Evolutionary conservation across 2,888 invertebrate genomes (phyloP).

Genomic region (Cantharis rufa): DNA sequence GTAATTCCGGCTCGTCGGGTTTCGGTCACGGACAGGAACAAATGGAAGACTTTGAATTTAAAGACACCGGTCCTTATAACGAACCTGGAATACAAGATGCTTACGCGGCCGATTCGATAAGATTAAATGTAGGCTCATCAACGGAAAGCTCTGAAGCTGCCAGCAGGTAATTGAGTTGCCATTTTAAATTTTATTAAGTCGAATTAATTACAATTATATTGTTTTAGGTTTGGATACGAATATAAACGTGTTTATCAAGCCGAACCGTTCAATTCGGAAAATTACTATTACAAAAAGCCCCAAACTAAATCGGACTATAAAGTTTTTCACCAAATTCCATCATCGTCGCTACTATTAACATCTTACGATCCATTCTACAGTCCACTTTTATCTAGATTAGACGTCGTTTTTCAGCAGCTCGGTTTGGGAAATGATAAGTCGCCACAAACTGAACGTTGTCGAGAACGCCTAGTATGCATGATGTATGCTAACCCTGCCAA

Average conservation of each 20-base stretch:
- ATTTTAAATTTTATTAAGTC: not conserved
- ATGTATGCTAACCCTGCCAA: constrained; percentile 89
- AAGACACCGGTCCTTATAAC: constrained; percentile 63
- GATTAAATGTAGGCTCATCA: constrained; percentile 34
- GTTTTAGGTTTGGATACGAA: constrained; percentile 25
- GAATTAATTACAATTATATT: not conserved
- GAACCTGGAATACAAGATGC: constrained; percentile 52
- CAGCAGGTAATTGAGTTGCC: constrained; percentile 45
- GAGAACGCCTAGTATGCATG: constrained; percentile 82
- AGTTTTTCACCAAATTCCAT: constrained; percentile 85
- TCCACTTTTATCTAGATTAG: constrained; percentile 80
- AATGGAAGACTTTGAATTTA: constrained; percentile 75
- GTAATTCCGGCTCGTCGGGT: constrained; percentile 57
- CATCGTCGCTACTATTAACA: constrained; percentile 78
- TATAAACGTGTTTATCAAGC: constrained; percentile 60
- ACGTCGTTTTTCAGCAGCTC: constrained; percentile 78
- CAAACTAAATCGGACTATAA: constrained; percentile 69
- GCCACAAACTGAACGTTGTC: constrained; percentile 68
- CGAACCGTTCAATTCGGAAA: constrained; percentile 60
- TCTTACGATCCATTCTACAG: constrained; percentile 92
- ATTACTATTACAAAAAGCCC: constrained; percentile 67
- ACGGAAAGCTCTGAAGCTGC: constrained; percentile 41
- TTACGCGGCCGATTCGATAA: constrained; percentile 45
- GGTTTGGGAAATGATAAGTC: constrained; percentile 63
- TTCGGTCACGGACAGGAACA: constrained; percentile 43